Percentiles rank a stretch among this genome's conserved stretches.
Conservation (phyloP, 2,888 invertebrate species). For the Eupithecia vulgata region DNA sequence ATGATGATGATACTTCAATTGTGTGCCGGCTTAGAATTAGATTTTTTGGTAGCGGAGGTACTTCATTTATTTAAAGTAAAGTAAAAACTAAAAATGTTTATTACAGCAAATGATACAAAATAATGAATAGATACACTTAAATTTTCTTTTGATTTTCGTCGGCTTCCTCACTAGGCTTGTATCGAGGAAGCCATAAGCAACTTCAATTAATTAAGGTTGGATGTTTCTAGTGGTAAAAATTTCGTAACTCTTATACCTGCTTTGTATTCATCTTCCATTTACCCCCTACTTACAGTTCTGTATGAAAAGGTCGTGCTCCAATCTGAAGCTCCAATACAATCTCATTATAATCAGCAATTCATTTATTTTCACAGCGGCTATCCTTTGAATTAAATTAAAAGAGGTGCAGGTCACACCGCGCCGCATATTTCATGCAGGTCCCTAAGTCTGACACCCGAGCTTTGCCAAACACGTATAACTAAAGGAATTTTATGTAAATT, state of each 20-base stretch:
- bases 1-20: too few relatives aligned
- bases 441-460: constrained; percentile 32
- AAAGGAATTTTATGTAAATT: constrained; percentile 77
- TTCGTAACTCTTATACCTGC: neutral
- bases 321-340: neutral
- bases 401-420: constrained; percentile 54
- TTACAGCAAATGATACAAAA: too few relatives aligned
- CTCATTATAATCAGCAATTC: constrained; percentile 68
- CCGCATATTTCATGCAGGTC: constrained; percentile 65
- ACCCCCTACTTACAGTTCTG: neutral
- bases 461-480: constrained; percentile 48
- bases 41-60: too few relatives aligned
- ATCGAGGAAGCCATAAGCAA: too few relatives aligned
- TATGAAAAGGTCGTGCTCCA: neutral
- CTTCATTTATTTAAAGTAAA: too few relatives aligned
- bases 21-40: too few relatives aligned
- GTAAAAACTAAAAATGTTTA: too few relatives aligned
- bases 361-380: constrained; percentile 65
- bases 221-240: neutral
- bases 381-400: constrained; percentile 77
- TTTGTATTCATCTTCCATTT: neutral
- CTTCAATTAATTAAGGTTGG: neutral
- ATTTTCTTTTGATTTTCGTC: too few relatives aligned
- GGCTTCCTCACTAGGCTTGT: too few relatives aligned
- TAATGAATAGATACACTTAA: too few relatives aligned